Conservation (phyloP, 1,140 invertebrate species). For the Aphis craccivora region DNA sequence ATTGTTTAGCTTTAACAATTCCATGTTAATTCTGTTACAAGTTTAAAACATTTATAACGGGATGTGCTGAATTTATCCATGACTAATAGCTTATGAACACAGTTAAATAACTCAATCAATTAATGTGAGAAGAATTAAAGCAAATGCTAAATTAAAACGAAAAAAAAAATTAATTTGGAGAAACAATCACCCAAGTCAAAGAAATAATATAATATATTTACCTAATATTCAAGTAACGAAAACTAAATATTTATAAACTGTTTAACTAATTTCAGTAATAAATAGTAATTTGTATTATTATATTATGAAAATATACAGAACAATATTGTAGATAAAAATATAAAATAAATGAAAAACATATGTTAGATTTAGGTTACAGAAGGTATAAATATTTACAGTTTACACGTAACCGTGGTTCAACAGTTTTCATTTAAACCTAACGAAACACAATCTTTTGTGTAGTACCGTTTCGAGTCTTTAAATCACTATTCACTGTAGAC, state of each 20-base stretch:
- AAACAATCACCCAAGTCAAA: neutral
- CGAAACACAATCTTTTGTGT: neutral
- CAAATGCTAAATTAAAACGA: neutral
- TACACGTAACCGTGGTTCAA: neutral
- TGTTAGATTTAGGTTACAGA: constrained; percentile 20
- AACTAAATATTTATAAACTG: neutral
- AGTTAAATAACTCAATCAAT: neutral
- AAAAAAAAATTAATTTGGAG: neutral
- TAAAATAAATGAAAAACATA: constrained; percentile 19
- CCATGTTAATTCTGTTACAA: neutral
- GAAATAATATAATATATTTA: neutral
- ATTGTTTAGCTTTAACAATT: neutral
- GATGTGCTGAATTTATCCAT: neutral
- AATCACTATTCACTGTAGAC: no score
- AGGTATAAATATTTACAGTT: neutral
- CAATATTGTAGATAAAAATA: neutral
- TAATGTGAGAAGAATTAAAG: neutral
- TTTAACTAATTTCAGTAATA: neutral
- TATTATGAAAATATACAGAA: neutral
- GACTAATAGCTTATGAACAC: neutral
- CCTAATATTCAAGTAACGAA: neutral
- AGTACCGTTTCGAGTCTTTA: no score
- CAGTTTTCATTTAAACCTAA: neutral
- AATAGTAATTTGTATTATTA: constrained; percentile 4
- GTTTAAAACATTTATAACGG: neutral